Conservation (phyloP, 2,113 vertebrate genomes). For the Catharus bicknelli region DNA sequence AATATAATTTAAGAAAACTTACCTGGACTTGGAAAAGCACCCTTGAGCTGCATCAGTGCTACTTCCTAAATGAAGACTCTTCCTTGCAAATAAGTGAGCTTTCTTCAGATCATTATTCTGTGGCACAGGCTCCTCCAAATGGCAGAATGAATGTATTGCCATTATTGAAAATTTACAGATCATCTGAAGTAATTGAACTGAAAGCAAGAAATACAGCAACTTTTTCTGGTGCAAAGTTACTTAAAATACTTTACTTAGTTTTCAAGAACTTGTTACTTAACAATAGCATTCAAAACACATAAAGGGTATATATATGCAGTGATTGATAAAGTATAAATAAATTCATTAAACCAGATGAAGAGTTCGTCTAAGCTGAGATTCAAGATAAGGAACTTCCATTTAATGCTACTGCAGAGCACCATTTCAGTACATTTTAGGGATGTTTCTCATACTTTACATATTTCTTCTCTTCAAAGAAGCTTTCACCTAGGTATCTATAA, state of each 20-base stretch:
- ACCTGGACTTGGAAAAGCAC: slow-evolving; percentile 18
- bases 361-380: background rate
- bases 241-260: background rate
- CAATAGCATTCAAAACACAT: background rate
- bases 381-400: background rate
- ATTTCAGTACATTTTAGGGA: background rate
- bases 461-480: background rate
- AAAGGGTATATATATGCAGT: background rate
- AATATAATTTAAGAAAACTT: background rate
- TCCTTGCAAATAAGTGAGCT: slow-evolving; percentile 21
- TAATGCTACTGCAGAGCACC: background rate
- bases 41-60: background rate
- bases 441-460: background rate
- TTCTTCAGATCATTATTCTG: slow-evolving; percentile 55
- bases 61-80: slow-evolving; percentile 42
- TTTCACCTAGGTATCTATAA: background rate
- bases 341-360: background rate
- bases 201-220: background rate
- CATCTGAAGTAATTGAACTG: background rate
- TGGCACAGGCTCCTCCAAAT: slow-evolving; percentile 73
- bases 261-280: background rate
- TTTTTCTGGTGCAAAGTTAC: background rate
- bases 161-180: slow-evolving; percentile 37
- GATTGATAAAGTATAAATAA: background rate
- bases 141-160: slow-evolving; percentile 67